These are phyloP conservation scores for Lasiommata megera DNA, from an alignment of 2,888 invertebrate species.

Conservation along the genomic window DNA sequence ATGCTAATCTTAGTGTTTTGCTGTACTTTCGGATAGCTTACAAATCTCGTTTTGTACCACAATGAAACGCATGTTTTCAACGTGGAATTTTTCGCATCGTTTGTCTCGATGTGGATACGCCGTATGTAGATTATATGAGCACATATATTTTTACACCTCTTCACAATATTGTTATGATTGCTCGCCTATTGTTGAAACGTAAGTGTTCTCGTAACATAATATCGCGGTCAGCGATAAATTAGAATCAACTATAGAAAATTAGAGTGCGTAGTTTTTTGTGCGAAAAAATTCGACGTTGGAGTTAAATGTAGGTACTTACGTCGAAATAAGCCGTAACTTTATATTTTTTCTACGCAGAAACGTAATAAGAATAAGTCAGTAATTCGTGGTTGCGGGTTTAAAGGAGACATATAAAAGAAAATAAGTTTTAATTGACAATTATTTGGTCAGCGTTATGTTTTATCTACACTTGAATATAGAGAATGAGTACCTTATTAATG, in stretches of 20 bases:
- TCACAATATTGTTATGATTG: background rate
- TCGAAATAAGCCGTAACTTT: no score
- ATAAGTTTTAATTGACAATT: no score
- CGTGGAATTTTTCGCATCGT: conserved; percentile 2
- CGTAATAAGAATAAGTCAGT: no score
- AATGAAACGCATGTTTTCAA: background rate
- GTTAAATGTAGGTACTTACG: no score
- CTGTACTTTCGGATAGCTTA: background rate
- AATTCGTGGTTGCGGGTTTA: no score
- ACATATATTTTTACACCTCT: background rate
- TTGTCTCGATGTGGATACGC: background rate
- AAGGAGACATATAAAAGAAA: no score
- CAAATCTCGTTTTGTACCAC: background rate
- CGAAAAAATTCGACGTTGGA: background rate
- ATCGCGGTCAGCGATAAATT: no score
- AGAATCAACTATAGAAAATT: background rate
- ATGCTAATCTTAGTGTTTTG: no score
- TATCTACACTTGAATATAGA: no score
- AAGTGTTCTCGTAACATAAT: background rate
- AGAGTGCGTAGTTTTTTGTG: background rate
- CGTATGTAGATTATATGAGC: background rate
- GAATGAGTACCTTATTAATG: no score
- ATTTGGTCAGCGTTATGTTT: no score
- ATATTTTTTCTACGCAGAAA: no score
- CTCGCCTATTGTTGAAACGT: background rate